Evolutionary conservation across 2,797 vertebrate species (phyloP).

Genomic region (Darevskia nairensis): DNA sequence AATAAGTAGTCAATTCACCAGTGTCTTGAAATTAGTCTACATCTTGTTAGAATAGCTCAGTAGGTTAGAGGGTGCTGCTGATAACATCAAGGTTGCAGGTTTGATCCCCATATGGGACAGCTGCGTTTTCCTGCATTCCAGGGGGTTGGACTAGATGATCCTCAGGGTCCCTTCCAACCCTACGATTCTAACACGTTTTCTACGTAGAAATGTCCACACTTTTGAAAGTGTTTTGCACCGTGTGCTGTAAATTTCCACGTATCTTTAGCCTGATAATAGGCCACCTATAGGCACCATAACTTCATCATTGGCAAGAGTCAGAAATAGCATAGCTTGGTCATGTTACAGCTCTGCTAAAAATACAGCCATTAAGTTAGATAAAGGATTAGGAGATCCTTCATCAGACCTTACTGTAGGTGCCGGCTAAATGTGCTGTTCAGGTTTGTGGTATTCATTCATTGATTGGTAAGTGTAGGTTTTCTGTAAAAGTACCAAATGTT

Average conservation of each 20-base stretch:
- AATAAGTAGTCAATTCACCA: too few relatives aligned
- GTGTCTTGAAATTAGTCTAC: too few relatives aligned
- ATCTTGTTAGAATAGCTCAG: too few relatives aligned
- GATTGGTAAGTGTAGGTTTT: not conserved
- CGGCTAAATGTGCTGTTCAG: slow-evolving; percentile 5
- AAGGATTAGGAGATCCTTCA: slow-evolving; percentile 51
- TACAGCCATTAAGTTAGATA: slow-evolving; percentile 51
- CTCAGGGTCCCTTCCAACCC: too few relatives aligned
- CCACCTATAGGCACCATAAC: slow-evolving; percentile 50
- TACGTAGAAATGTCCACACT: not conserved
- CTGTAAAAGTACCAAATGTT: not conserved
- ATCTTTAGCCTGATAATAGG: not conserved
- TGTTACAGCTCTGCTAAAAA: slow-evolving; percentile 70
- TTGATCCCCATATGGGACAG: too few relatives aligned
- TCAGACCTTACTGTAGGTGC: slow-evolving; percentile 24
- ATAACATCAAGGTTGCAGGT: too few relatives aligned
- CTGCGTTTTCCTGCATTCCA: too few relatives aligned
- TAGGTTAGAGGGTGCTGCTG: too few relatives aligned
- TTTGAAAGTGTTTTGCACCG: not conserved
- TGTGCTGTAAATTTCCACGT: not conserved
- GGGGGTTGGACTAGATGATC: too few relatives aligned
- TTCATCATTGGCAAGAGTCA: slow-evolving; percentile 30
- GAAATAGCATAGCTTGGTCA: slow-evolving; percentile 53
- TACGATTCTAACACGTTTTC: not conserved
- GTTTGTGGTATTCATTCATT: not conserved